Evolutionary conservation across 1,140 invertebrate species (phyloP).

Genomic region (Meloidogyne chitwoodi): DNA sequence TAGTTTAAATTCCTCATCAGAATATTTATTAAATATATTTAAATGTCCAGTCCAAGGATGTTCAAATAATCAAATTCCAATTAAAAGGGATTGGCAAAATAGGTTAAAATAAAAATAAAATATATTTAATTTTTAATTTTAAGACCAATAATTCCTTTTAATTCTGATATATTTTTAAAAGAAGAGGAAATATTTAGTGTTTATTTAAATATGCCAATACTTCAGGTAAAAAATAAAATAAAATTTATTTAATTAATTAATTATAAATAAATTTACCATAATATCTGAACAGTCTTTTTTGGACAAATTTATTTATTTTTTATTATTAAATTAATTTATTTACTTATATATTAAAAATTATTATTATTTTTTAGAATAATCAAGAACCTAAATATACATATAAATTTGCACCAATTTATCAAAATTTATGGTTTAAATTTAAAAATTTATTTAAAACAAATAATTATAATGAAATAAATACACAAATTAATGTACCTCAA

Average conservation of each 20-base stretch:
- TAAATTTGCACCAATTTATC: neutral
- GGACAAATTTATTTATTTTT: no score
- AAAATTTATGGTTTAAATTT: neutral
- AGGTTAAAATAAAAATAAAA: neutral
- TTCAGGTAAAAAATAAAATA: neutral
- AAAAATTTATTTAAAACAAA: neutral
- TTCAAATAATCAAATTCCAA: neutral
- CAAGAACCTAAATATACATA: neutral
- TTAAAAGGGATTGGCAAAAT: neutral
- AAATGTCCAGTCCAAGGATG: neutral
- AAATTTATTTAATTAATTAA: neutral
- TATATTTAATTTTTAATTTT: neutral
- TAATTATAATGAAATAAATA: neutral
- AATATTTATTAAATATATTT: neutral
- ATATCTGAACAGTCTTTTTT: no score
- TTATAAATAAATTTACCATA: no score
- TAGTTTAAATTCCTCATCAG: neutral
- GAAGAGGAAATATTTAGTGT: neutral
- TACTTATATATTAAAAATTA: no score
- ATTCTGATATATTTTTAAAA: neutral
- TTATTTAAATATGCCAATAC: neutral
- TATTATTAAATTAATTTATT: no score
- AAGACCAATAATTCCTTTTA: neutral
- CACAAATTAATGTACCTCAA: neutral
- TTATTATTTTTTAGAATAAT: neutral